Evolutionary conservation across 2,888 invertebrate species (phyloP), one percentile per base, ranked within the genome.

Genomic region (Dexiosoma caninum): DNA sequence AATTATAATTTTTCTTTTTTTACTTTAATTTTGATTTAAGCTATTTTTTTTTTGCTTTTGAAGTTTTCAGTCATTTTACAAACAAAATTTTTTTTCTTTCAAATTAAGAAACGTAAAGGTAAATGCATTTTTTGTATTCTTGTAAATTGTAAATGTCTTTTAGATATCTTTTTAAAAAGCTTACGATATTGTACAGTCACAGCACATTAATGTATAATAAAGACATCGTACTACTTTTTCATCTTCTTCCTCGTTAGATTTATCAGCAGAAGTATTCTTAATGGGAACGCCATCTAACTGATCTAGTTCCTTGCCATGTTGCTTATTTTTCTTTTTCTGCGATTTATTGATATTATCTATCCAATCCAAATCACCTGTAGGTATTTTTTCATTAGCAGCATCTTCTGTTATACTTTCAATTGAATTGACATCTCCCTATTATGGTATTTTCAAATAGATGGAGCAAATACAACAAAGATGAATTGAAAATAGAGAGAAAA

Each of bases 111-210:
- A 21, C 66, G 21, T n/a, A 35, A 23, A 46, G 12, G 2, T 74
- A 78, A 81, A 77, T 81, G 81, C 81, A 77, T 57, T 53, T 46
- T 12, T 14, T 42, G 27, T 49, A 9, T 49, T 8, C 23, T 19
- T 21, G 30, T 51, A 62, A 53, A 12, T 23, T 12, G 12, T 2
- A 55, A 9, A 51, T 60, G 49, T 30, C 14, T 19, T 2, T 32
- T 30, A 8, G 10, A 8, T 27, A 21, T 2, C 44, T 14, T 57
- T 60, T 27, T 19, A 6, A 23, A n/a, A 35, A 21, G 53, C 67
- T 74, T 88, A 90, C 81, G 89, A 89, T 84, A 90, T 90, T 82
- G 89, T 85, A 84, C 90, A 90, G 81, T 90, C 90, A 85, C 90
- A 90, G 85, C 90, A 90, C 89, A 90, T 89, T 42, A 90, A 85